Evolutionary conservation across 2,888 invertebrate genomes (phyloP).

Genomic region (Sminthurinus aureus): DNA sequence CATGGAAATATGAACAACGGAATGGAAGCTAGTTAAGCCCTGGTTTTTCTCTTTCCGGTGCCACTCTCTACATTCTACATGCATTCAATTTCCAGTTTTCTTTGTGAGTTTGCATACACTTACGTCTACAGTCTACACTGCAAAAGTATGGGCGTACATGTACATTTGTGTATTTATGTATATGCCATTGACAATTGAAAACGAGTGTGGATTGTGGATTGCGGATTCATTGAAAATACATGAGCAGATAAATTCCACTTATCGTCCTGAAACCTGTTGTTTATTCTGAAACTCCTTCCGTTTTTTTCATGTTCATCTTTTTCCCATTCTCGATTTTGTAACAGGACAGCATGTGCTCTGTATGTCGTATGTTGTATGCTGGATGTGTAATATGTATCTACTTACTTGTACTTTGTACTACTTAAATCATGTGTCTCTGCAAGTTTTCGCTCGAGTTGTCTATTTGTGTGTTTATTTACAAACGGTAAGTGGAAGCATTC

Average conservation of each 20-base stretch:
- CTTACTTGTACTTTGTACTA: too few species aligned
- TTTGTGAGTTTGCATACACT: background rate
- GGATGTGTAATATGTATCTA: too few species aligned
- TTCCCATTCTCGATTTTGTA: background rate
- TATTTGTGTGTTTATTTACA: too few species aligned
- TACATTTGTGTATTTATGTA: too few species aligned
- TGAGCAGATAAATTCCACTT: slow-evolving; percentile 25
- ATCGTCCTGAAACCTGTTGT: slow-evolving; percentile 32
- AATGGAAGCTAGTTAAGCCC: background rate
- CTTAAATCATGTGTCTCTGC: too few species aligned
- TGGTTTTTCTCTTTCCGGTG: background rate
- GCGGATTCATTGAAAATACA: slow-evolving; percentile 20
- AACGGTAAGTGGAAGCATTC: background rate
- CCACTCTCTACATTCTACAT: background rate
- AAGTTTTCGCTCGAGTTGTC: too few species aligned
- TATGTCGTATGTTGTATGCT: too few species aligned
- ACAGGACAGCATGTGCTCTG: background rate
- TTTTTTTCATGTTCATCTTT: background rate
- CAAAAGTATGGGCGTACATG: too few species aligned
- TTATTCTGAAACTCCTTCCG: slow-evolving; percentile 20
- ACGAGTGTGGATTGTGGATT: too few species aligned
- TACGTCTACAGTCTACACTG: too few species aligned
- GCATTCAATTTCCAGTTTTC: background rate
- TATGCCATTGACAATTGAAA: slow-evolving; percentile 26
- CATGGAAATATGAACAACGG: background rate